Base-by-base conservation (phyloP, 2,888 invertebrate species). In the Homarus gammarus region DNA sequence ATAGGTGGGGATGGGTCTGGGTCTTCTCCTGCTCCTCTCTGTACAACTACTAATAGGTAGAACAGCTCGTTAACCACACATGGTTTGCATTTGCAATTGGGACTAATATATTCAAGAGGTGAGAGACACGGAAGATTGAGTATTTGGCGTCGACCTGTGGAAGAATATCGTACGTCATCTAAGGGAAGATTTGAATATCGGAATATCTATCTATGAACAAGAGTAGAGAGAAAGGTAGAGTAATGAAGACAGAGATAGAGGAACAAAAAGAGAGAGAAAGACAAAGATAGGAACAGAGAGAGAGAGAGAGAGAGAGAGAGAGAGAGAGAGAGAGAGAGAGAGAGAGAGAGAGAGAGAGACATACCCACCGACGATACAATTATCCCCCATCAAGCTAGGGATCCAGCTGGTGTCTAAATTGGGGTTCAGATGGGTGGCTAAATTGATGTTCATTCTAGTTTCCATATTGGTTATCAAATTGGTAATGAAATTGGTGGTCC, bases 21-120 rank as follows among this genome's bases (percentile, higher is more conserved):
- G n/a, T n/a, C n/a, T n/a, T n/a, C n/a, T n/a, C n/a, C n/a, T n/a
- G n/a, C n/a, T n/a, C n/a, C n/a, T n/a, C n/a, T n/a, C n/a, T n/a
- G n/a, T n/a, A n/a, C n/a, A n/a, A n/a, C 61, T 61, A 61, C 79
- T 61, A 79, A 61, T 79, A 61, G 79, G 36, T 51, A 79, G 56
- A 61, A 51, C 36, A 79, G 61, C 36, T 79, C 79, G 51, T 79
- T 79, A 79, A 79, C 36, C 79, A 79, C 27, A 61, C 79, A 36
- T 8, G 36, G 38, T n/a, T 38, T 38, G 79, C 51, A 79, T 79
- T 36, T 61, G 22, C 56, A 79, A 79, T 15, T 22, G 61, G 61
- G 61, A 79, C n/a, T 79, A n/a, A 61, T 38, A 38, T 56, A 79
- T 79, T 79, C 79, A n/a, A 36, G 33, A 27, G 79, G 36, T 33